These are phyloP conservation scores for Hydrozoanthus gracilis DNA, from an alignment of 92 coral and sea anemone species.

Conservation along the genomic window DNA sequence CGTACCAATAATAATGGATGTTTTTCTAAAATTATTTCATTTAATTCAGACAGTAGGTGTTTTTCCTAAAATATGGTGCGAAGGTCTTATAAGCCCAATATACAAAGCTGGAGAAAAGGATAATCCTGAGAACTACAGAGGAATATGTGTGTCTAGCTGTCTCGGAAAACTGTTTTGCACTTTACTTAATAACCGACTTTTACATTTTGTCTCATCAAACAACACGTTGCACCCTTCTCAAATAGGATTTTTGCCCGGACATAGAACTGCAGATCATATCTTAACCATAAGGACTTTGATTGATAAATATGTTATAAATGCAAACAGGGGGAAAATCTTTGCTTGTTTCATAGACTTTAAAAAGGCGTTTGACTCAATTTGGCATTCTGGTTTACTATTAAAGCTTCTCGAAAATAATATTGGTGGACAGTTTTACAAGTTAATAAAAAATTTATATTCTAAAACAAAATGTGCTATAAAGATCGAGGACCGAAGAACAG, in stretches of 20 bases:
- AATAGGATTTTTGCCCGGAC: slow-evolving; percentile 34
- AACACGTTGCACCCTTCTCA: slow-evolving; percentile 34
- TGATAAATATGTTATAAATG: background rate
- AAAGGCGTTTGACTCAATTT: no score
- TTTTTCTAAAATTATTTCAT: background rate
- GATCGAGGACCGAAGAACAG: background rate
- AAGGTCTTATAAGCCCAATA: no score
- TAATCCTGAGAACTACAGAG: slow-evolving; percentile 23
- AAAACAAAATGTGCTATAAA: background rate
- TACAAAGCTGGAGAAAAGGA: background rate
- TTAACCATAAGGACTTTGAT: background rate
- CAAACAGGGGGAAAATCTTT: no score
- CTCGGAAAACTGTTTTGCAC: background rate
- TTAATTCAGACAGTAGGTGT: background rate
- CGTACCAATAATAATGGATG: background rate
- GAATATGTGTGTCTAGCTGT: background rate
- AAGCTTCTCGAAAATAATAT: background rate
- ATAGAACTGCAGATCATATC: background rate
- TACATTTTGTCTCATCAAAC: background rate
- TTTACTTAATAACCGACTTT: slow-evolving; percentile 8
- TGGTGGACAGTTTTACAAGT: background rate
- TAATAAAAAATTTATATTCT: background rate
- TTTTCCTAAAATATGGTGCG: background rate
- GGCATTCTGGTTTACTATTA: background rate
- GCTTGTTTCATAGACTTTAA: no score